phyloP scores from a whole-genome alignment of 2,888 invertebrate species.

The Scrobipalpa costella region DNA sequence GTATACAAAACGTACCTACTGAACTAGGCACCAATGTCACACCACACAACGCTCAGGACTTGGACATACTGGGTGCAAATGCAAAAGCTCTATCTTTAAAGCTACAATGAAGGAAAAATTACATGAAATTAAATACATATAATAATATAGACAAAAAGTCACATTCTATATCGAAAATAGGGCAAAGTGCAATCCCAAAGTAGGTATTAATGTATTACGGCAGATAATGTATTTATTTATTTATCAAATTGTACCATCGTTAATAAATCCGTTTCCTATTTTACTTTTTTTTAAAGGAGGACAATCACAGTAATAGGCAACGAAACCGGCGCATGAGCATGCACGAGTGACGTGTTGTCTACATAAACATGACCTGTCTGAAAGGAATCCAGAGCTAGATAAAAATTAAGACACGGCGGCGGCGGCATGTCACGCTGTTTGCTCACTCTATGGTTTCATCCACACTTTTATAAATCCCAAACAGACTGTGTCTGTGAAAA shows the following conservation, averaged over 20 bases:
- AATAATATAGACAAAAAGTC: no score
- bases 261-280: no score
- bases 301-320: no score
- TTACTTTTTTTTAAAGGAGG: no score
- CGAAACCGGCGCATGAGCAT: not conserved
- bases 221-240: no score
- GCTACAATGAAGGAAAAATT: not conserved
- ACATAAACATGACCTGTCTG: conserved; percentile 5
- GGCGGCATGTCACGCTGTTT: conserved; percentile 4
- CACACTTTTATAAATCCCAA: not conserved
- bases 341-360: not conserved
- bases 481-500: not conserved
- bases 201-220: no score
- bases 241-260: no score
- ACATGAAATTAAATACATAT: no score
- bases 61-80: not conserved
- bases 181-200: no score
- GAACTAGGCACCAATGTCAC: conserved; percentile 28
- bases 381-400: conserved; percentile 4
- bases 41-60: not conserved
- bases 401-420: conserved; percentile 6
- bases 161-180: no score
- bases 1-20: not conserved
- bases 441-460: not conserved
- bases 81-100: not conserved